Conservation (phyloP, 2,797 vertebrate species). For the Tokudaia tokunoshimensis region DNA sequence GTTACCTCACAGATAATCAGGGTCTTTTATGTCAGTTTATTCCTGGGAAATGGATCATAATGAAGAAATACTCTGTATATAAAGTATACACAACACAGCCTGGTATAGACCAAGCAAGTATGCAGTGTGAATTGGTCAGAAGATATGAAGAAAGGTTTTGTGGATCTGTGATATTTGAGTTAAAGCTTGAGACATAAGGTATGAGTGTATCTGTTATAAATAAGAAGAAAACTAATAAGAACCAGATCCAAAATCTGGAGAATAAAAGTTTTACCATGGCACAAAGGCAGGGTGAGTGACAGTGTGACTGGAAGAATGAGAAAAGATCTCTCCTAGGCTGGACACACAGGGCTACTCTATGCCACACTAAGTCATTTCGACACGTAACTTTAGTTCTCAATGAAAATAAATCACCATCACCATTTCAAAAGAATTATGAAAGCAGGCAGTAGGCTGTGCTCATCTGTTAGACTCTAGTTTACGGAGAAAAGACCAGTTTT, state of each 20-base stretch:
- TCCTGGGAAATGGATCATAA: background rate
- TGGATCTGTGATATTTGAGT: background rate
- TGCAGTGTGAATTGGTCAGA: background rate
- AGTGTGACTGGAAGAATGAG: background rate
- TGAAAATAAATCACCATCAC: background rate
- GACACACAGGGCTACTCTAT: background rate
- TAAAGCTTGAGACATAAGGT: background rate
- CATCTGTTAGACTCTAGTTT: background rate
- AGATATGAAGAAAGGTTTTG: background rate
- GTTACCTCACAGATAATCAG: background rate
- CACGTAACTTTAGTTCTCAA: background rate
- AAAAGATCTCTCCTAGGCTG: background rate
- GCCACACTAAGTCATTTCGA: background rate
- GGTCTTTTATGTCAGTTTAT: background rate
- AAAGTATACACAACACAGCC: background rate
- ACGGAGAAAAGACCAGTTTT: background rate
- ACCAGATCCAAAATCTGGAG: background rate
- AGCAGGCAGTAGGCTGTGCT: background rate
- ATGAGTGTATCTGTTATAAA: background rate
- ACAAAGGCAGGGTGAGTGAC: background rate
- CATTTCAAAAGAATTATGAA: background rate
- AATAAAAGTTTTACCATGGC: background rate
- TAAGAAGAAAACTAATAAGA: background rate
- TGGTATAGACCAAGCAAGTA: background rate
- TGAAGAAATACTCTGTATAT: background rate